Base-by-base conservation (phyloP, 1,140 invertebrate species). In the Caenorhabditis inopinata region DNA sequence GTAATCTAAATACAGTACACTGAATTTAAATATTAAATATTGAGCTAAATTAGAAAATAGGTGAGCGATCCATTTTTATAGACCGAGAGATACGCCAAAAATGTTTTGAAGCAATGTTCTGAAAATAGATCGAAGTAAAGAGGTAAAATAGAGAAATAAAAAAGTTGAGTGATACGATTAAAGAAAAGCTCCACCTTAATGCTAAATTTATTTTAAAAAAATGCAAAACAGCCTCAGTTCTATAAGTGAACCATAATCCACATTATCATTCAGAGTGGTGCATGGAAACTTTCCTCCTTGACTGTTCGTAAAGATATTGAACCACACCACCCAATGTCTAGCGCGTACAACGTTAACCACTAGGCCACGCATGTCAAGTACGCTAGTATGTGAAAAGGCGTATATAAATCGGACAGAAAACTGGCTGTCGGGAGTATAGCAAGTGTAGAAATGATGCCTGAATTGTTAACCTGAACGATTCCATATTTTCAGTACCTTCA, bases 401-500 rank as follows among this genome's bases (percentile, higher is more conserved):
- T 68, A 68, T 29, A 68, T 38, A 21, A 68, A 68, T 25, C 1
- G 7, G 9, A 21, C 0, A 53, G 49, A 53, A 25, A 2, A 53
- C 7, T 21, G 14, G 16, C 2, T 38, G 42, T n/a, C 11, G 68
- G 29, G 45, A 74, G 3, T 38, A 32, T 38, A 21, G 29, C n/a
- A 18, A 62, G 16, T 6, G 25, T 42, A 42, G 38, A 5, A 14
- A 5, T 7, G 38, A 42, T 42, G 38, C 6, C 38, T n/a, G n/a
- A 42, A 14, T 42, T 42, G 38, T 14, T 42, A 14, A 7, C 6
- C 38, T 7, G 14, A 42, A 42, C 14, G 14, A 42, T 7, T 7
- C 6, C 14, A 7, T 42, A 42, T 2, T 85, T 86, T 75, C 80
- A 86, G 84, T 90, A 90, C 77, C 89, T 91, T 35, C 90, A 91